Evolutionary conservation across 2,888 invertebrate genomes (phyloP).

Genomic region (Quadroppia sp.): DNA sequence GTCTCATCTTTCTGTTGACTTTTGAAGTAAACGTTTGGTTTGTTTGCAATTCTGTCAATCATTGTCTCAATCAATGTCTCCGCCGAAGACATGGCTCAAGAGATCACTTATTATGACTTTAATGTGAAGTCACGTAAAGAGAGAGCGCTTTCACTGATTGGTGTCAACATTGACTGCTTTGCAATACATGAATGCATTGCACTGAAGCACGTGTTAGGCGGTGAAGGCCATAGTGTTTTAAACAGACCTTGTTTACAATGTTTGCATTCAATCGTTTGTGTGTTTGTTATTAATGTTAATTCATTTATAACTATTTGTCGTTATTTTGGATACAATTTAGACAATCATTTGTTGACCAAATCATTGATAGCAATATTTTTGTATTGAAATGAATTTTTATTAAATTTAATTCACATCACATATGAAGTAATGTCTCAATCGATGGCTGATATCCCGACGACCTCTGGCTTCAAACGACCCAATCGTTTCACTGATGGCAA

Average conservation of each 20-base stretch:
- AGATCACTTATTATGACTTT: too few species aligned
- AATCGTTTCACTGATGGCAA: not conserved
- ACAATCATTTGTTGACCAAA: not conserved
- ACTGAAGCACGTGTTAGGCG: constrained; percentile 27
- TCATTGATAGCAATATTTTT: not conserved
- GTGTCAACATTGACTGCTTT: not conserved
- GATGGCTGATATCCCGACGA: constrained; percentile 7
- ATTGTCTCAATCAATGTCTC: not conserved
- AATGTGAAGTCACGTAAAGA: not conserved
- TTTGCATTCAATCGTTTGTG: not conserved
- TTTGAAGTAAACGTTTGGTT: constrained; percentile 34
- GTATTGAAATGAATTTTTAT: not conserved
- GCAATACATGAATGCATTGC: not conserved
- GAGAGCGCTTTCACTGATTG: not conserved
- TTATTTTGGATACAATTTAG: too few species aligned
- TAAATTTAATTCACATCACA: not conserved
- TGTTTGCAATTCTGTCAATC: not conserved
- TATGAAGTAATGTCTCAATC: not conserved
- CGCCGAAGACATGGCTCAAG: too few species aligned
- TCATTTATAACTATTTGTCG: too few species aligned
- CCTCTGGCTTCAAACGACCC: constrained; percentile 27
- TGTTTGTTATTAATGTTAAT: not conserved
- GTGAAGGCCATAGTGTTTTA: constrained; percentile 22
- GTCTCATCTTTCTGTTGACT: constrained; percentile 70
- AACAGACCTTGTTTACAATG: not conserved